phyloP scores from a whole-genome alignment of 2,797 vertebrate genomes.

The Macropus fuliginosus region DNA sequence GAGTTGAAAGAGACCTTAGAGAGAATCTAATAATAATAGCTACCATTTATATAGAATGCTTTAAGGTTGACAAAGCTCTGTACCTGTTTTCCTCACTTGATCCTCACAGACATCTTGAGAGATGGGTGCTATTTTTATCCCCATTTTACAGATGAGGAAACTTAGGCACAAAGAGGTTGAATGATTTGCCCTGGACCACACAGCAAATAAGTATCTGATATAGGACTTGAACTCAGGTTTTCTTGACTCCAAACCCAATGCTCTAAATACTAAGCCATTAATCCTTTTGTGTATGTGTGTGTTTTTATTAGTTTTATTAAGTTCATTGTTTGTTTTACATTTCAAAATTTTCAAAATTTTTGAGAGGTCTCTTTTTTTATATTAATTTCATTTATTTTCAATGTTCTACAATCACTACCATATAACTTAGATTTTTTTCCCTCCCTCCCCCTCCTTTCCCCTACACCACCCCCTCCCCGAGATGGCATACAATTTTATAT shows the following conservation, averaged over 20 bases:
- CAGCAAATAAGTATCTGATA: not conserved
- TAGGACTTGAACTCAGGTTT: not conserved
- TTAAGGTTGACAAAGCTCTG: not conserved
- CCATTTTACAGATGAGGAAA: not conserved
- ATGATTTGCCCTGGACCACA: not conserved
- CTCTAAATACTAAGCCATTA: not conserved
- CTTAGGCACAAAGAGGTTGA: not conserved
- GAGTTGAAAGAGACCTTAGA: not conserved
- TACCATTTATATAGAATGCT: not conserved
- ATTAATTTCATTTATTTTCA: no score
- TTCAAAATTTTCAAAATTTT: no score
- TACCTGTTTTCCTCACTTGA: not conserved
- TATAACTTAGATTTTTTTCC: no score
- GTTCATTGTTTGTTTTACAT: no score
- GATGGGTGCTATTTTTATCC: not conserved
- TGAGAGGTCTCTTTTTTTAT: no score
- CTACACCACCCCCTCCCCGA: no score
- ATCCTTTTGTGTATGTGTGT: no score
- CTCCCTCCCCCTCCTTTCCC: no score
- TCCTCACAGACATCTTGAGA: not conserved
- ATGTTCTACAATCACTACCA: no score
- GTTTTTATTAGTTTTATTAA: no score
- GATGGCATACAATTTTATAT: no score
- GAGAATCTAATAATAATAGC: not conserved
- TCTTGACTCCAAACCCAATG: not conserved